These are phyloP conservation scores for Lepus europaeus DNA, from an alignment of 2,113 vertebrate species.

Conservation along the genomic window DNA sequence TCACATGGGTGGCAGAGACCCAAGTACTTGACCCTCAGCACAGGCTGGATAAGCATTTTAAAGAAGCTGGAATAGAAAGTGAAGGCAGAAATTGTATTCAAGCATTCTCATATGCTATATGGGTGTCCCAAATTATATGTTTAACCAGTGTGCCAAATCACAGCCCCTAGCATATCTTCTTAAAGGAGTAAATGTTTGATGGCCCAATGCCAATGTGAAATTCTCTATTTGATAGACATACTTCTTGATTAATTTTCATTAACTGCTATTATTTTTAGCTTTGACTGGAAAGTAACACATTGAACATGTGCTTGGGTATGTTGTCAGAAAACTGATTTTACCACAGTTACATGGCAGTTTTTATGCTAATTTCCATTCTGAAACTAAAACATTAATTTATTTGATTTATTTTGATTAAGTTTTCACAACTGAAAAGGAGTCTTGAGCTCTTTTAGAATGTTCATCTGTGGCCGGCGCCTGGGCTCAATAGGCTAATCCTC, in stretches of 20 bases:
- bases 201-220: neutral
- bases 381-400: constrained; percentile 56
- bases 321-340: constrained; percentile 68
- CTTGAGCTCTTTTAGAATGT: constrained; percentile 48
- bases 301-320: constrained; percentile 37
- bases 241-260: constrained; percentile 58
- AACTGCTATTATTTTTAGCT: constrained; percentile 66
- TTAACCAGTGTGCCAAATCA: no score
- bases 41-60: no score
- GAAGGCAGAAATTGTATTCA: no score
- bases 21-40: no score
- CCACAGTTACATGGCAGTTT: constrained; percentile 28
- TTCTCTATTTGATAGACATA: neutral
- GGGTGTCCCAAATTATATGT: no score
- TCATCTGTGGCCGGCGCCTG: neutral
- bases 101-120: no score
- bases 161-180: neutral
- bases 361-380: constrained; percentile 62
- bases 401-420: constrained; percentile 72
- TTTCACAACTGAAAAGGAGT: constrained; percentile 72
- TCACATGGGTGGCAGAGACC: no score
- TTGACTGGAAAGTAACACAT: neutral
- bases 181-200: neutral
- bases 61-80: no score
- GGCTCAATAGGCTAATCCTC: no score